These are phyloP conservation scores for Drosophila neonasuta DNA, from an alignment of 2,888 invertebrate genomes.

Conservation along the genomic window DNA sequence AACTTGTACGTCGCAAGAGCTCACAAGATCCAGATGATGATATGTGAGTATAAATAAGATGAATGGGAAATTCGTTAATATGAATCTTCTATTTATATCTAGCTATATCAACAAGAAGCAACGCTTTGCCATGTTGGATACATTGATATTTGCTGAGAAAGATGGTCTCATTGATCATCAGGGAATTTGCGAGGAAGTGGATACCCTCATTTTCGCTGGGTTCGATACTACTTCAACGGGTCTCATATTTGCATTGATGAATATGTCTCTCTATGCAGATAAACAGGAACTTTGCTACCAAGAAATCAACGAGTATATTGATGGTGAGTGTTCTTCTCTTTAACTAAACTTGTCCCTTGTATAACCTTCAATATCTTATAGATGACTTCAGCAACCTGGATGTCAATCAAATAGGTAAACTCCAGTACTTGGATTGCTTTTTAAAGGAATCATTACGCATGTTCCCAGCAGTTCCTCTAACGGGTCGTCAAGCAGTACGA, in stretches of 20 bases:
- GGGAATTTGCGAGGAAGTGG: slow-evolving; percentile 87
- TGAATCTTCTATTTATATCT: neutral
- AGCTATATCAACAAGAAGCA: slow-evolving; percentile 64
- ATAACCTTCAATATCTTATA: slow-evolving; percentile 7
- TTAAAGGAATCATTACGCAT: slow-evolving; percentile 81
- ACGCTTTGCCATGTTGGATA: slow-evolving; percentile 78
- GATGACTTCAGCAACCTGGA: slow-evolving; percentile 61
- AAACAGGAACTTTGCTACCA: slow-evolving; percentile 71
- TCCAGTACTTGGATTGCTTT: slow-evolving; percentile 62
- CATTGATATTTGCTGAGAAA: slow-evolving; percentile 68
- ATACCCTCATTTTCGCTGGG: slow-evolving; percentile 85
- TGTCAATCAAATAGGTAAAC: slow-evolving; percentile 42
- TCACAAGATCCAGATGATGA: slow-evolving; percentile 41
- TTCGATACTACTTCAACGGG: slow-evolving; percentile 76
- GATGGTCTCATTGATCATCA: slow-evolving; percentile 77
- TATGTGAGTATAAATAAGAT: slow-evolving; percentile 25
- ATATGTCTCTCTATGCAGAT: slow-evolving; percentile 64
- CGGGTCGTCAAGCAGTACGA: slow-evolving; percentile 83
- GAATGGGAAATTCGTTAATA: neutral
- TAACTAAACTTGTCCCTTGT: accelerated
- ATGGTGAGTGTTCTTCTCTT: slow-evolving; percentile 46
- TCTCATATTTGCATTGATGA: slow-evolving; percentile 74
- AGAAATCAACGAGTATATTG: slow-evolving; percentile 66
- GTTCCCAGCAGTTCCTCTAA: slow-evolving; percentile 86
- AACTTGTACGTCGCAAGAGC: neutral